phyloP scores from a whole-genome alignment of 2,113 vertebrate species.

The Corythaeola cristata region DNA sequence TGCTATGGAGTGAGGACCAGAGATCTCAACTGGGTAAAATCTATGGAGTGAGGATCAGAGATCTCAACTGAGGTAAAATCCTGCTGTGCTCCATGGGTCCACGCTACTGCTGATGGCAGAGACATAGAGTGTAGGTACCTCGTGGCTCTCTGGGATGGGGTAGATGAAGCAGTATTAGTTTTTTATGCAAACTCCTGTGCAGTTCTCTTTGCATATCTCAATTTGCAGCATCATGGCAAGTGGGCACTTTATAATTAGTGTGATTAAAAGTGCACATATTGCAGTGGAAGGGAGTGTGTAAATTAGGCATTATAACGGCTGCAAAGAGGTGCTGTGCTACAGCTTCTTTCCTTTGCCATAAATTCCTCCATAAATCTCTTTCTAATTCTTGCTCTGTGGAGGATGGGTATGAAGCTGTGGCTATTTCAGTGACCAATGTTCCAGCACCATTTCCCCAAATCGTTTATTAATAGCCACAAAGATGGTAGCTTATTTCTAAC shows the following conservation, averaged over 20 bases:
- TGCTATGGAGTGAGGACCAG: too few relatives aligned
- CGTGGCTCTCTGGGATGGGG: background rate
- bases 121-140: accelerated
- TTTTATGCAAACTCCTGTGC: background rate
- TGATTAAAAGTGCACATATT: background rate
- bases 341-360: background rate
- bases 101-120: background rate
- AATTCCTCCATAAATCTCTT: background rate
- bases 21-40: too few relatives aligned
- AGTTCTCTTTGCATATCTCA: background rate
- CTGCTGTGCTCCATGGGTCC: background rate
- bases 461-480: background rate
- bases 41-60: too few relatives aligned
- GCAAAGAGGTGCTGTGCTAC: background rate
- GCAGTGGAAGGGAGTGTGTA: background rate
- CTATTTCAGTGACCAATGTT: background rate
- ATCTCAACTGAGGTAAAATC: background rate
- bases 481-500: background rate
- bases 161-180: background rate
- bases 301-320: background rate
- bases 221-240: background rate
- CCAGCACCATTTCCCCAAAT: background rate
- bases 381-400: background rate
- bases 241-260: background rate
- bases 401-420: background rate